Evolutionary conservation across 2,113 vertebrate genomes (phyloP), one percentile per base, ranked within the genome.

Genomic region (Chelonoidis abingdonii): DNA sequence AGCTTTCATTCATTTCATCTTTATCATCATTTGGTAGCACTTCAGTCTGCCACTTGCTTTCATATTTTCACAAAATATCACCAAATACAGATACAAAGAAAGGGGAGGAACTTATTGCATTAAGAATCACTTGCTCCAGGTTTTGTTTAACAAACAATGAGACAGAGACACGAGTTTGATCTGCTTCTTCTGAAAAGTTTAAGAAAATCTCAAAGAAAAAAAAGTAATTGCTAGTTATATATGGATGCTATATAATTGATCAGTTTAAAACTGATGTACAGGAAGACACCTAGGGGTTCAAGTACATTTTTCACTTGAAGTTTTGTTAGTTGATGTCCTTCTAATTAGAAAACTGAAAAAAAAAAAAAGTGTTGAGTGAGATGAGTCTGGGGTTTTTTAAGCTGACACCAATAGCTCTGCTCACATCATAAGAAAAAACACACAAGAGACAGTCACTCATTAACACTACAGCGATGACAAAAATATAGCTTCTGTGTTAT

Each of bases 31-130:
- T 94, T 11, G 16, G n/a, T 89, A 87, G 81, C 93, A 90, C 92
- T 95, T 84, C 49, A 95, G 95, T 94, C 89, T 91, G 80, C 89
- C 86, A 93, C 94, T 95, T 89, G 87, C 93, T 97, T 98, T 97
- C 93, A 97, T 94, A 93, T 94, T 83, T 97, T 97, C 97, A 94
- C 94, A 95, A 94, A 97, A 85, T 92, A 81, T 91, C 95, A 97
- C n/a, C 10, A 76, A 95, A 92, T 49, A 91, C 44, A 88, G 16
- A n/a, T 76, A 84, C 95, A 95, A 78, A 95, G 96, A 97, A 35
- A 90, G 65, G 38, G 65, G 19, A 69, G 19, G 69, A 96, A 93
- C 92, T 94, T 84, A 95, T 57, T 93, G 81, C 89, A 96, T 89
- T 94, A 95, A 95, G 95, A 93, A 90, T 93, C 96, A 94, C 93